Evolutionary conservation across 1,140 invertebrate genomes (phyloP), one percentile per base, ranked within the genome.

Genomic region (Tetranychus urticae): DNA sequence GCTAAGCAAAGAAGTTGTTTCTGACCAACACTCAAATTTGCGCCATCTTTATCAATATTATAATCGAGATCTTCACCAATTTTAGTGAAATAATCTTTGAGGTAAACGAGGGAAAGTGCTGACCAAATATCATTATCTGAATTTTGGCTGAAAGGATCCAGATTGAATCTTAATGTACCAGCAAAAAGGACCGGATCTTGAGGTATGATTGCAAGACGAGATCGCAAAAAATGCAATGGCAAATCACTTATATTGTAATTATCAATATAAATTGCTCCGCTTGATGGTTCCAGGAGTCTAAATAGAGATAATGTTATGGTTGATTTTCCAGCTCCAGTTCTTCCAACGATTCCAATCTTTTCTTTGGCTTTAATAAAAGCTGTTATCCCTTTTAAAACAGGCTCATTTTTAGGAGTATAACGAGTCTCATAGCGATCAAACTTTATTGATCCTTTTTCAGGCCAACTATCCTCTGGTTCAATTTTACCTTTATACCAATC

Each of bases 261-360:
- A 74, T 98, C 94, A 61, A 98, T 92, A n/a, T 81, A 68, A 64
- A 98, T 97, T 56, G 75, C 73, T 14, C 91, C 77, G n/a, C 68
- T 67, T 31, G 63, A 67, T 23, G 76, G 63, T 71, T 94, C 89
- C 65, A 94, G 84, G 66, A 93, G 88, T 71, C 89, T 83, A 72
- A 90, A 89, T 13, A 90, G 71, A 1, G 82, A 79, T 34, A 88
- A 69, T 0, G 86, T 87, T 37, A 90, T 72, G 33, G 85, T 88
- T 1, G 84, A 86, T 72, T 90, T 89, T 47, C 86, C 86, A 48
- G 85, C 85, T 4, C 85, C 85, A 6, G 85, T 58, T 45, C 57
- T 12, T 3, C 57, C 57, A 58, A 58, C 57, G 12, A 58, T 58
- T 58, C 57, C 57, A 58, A 67, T 61, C 56, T 65, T 67, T 56